These are phyloP conservation scores for Gouania willdenowi DNA, from an alignment of 2,797 vertebrate genomes.

Conservation along the genomic window DNA sequence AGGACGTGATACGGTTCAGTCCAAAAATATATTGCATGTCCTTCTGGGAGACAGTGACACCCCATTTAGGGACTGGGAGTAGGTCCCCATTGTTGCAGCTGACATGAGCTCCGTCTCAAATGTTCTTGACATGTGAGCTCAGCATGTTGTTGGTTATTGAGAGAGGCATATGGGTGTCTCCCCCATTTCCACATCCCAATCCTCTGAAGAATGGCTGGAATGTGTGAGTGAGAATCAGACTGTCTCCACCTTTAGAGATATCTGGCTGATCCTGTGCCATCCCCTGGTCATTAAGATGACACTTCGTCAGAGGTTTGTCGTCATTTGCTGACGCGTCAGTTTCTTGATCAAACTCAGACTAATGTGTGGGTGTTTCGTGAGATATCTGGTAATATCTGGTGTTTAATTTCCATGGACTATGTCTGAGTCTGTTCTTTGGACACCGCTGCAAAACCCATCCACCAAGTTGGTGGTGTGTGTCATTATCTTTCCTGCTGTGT, in stretches of 20 bases:
- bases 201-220: conserved; percentile 38
- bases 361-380: not conserved
- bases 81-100: not conserved
- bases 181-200: not conserved
- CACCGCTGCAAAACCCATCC: conserved; percentile 17
- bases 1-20: no score
- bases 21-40: no score
- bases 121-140: conserved; percentile 14
- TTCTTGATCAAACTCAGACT: not conserved
- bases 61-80: no score
- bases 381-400: conserved; percentile 2
- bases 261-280: conserved; percentile 15
- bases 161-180: conserved; percentile 8
- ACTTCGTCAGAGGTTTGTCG: conserved; percentile 9
- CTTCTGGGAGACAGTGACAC: no score
- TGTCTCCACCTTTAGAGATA: conserved; percentile 12
- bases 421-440: conserved; percentile 22
- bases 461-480: conserved; percentile 9
- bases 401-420: conserved; percentile 6
- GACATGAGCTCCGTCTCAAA: conserved; percentile 11
- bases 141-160: conserved; percentile 16
- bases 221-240: conserved; percentile 24
- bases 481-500: conserved; percentile 13
- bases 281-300: not conserved
- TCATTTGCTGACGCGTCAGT: conserved; percentile 1